Base-by-base conservation (phyloP, 2,888 invertebrate species). In the Hyles lineata region DNA sequence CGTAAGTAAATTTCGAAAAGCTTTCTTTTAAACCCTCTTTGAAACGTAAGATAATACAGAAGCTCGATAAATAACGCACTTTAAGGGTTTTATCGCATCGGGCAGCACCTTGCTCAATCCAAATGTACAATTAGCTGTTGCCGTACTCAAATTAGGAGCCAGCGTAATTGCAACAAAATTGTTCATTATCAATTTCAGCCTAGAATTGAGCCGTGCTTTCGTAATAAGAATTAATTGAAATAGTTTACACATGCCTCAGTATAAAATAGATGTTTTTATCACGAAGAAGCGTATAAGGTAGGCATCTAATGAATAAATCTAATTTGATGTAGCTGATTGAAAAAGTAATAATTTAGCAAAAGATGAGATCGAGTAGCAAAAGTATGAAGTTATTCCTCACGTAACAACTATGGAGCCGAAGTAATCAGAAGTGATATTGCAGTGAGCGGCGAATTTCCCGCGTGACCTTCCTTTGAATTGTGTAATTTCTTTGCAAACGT, bases 1-100 rank as follows among this genome's bases (percentile, higher is more conserved):
- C 19, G 3, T 29, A 29, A 29, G 5, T 29, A 29, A 29, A 29
- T 29, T 29, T 21, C 35, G 63, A 21, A 63, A 63, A 11, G 5
- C n/a, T 43, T 43, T 50, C 43, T 43, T 61, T 62, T 32, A 9
- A 50, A 15, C 67, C 67, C 71, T 79, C 80, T 76, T 73, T 75
- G 60, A 74, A 70, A 74, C 15, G 67, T 67, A 67, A 67, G 23
- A 67, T 23, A 67, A 67, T 67, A 67, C 67, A 50, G 67, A 67
- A 67, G 67, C 67, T 67, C 67, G 43, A 67, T 67, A 50, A 67
- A 67, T 55, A n/a, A 55, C 17, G 67, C 67, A 67, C 67, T 67
- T 67, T 23, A 50, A 11, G 43, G 67, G 67, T 23, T 67, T 67
- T 67, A 67, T 50, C 17, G 50, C 17, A 17, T 67, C 17, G 17